Evolutionary conservation across 2,888 invertebrate genomes (phyloP).

Genomic region (Eurytoma californica): DNA sequence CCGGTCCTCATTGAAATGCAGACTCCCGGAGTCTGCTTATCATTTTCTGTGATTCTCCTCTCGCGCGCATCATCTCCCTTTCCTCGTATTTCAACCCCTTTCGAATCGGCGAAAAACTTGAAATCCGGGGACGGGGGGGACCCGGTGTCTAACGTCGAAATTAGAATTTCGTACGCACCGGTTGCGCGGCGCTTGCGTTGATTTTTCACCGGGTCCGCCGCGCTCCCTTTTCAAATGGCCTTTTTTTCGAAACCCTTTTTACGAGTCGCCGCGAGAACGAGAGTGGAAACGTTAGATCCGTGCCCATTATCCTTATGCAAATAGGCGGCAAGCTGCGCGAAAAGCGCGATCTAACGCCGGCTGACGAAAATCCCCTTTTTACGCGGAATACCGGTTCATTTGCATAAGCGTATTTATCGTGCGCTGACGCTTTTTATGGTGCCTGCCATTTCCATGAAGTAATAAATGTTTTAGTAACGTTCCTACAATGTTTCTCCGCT

Average conservation of each 20-base stretch:
- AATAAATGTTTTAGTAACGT: too few relatives aligned
- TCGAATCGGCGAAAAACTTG: slow-evolving; percentile 63
- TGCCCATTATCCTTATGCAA: slow-evolving; percentile 54
- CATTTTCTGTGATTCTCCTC: slow-evolving; percentile 43
- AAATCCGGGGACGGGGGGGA: slow-evolving; percentile 68
- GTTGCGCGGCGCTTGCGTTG: slow-evolving; percentile 66
- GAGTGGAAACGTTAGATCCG: slow-evolving; percentile 49
- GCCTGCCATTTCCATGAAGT: too few relatives aligned
- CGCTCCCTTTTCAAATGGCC: slow-evolving; percentile 12
- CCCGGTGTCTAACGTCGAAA: slow-evolving; percentile 67
- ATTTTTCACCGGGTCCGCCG: slow-evolving; percentile 67
- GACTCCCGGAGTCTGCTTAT: slow-evolving; percentile 47
- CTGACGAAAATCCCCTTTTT: slow-evolving; percentile 36
- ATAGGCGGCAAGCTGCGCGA: slow-evolving; percentile 51
- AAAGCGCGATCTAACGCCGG: slow-evolving; percentile 38
- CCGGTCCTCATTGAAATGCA: slow-evolving; percentile 52
- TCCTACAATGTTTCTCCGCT: too few relatives aligned
- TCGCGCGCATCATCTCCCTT: slow-evolving; percentile 31
- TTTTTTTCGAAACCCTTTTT: slow-evolving; percentile 49
- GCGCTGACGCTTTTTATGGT: neutral
- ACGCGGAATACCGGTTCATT: slow-evolving; percentile 30
- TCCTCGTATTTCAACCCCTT: slow-evolving; percentile 49
- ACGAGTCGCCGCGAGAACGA: slow-evolving; percentile 7
- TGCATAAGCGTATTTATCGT: slow-evolving; percentile 47
- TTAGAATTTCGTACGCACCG: slow-evolving; percentile 66